phyloP scores from a whole-genome alignment of 2,888 invertebrate species.

The Nomada hirtipes region DNA sequence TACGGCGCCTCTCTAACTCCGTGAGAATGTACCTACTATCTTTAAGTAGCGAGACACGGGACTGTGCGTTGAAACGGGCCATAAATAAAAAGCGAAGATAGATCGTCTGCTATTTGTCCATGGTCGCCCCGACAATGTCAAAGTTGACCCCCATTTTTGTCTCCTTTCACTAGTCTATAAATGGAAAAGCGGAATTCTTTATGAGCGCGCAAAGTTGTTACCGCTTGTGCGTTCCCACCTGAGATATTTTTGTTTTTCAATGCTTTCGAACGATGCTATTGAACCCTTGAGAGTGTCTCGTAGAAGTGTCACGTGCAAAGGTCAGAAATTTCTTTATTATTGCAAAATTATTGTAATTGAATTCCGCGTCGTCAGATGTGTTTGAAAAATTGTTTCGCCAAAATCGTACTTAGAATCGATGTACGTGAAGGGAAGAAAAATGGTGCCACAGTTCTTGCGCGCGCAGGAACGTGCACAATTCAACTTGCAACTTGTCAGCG shows the following conservation, averaged over 20 bases:
- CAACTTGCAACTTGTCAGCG: too few relatives aligned
- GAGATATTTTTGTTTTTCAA: neutral
- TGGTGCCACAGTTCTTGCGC: neutral
- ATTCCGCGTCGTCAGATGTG: neutral
- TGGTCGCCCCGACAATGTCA: constrained; percentile 23
- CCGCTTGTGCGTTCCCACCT: neutral
- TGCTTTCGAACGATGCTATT: neutral
- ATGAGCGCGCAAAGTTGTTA: constrained; percentile 14
- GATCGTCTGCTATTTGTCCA: constrained; percentile 24
- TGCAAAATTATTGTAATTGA: neutral
- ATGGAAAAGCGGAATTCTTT: constrained; percentile 36
- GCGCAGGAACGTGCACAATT: neutral
- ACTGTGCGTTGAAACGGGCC: constrained; percentile 15
- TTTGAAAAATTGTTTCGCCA: neutral
- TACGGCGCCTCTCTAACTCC: neutral
- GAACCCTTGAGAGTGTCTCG: neutral
- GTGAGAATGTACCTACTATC: constrained; percentile 38
- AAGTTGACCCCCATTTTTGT: constrained; percentile 36
- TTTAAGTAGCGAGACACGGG: neutral
- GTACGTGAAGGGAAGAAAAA: neutral
- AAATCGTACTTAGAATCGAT: too few relatives aligned
- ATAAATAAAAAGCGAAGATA: constrained; percentile 34
- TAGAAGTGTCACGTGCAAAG: neutral
- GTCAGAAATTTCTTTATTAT: neutral
- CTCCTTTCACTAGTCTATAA: constrained; percentile 23